A percentile compares a stretch with the other conserved stretches of the same genome.
Conservation (phyloP, 2,797 vertebrate species). For the Sebastes flavidus region DNA sequence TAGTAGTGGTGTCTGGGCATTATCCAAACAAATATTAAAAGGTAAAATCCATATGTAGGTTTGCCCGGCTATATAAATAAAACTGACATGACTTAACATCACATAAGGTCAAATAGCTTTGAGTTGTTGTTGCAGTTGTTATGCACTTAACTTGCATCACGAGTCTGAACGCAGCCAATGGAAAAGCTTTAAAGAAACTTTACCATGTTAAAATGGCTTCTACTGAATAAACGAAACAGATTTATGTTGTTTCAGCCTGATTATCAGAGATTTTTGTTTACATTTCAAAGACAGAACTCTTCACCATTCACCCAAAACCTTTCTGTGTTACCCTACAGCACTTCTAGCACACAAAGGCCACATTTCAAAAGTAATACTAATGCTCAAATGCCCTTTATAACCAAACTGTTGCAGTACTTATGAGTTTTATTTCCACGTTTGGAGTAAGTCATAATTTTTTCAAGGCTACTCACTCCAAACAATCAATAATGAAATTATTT, state of each 20-base stretch:
- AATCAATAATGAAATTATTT: not conserved
- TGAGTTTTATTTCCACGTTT: not conserved
- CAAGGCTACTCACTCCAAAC: not conserved
- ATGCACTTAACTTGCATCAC: not conserved
- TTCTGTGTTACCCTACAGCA: not conserved
- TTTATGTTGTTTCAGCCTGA: not conserved
- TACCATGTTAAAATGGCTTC: not conserved
- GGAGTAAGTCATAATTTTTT: not conserved
- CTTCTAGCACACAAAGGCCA: not conserved
- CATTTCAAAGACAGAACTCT: constrained; percentile 1
- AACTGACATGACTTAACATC: not conserved
- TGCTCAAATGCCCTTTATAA: not conserved
- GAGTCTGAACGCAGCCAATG: not conserved
- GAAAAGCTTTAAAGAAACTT: not conserved
- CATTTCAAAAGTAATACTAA: not conserved
- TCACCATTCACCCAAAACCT: not conserved
- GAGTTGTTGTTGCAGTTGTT: not conserved
- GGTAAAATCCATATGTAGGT: not conserved
- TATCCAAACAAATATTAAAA: not conserved
- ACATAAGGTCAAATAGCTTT: not conserved
- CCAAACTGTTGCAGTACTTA: not conserved
- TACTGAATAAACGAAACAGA: not conserved
- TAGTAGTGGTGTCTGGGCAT: not conserved
- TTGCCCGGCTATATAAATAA: not conserved
- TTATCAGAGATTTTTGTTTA: not conserved